Conservation (phyloP, 2,797 vertebrate species). For the Chaetophractus vellerosus region DNA sequence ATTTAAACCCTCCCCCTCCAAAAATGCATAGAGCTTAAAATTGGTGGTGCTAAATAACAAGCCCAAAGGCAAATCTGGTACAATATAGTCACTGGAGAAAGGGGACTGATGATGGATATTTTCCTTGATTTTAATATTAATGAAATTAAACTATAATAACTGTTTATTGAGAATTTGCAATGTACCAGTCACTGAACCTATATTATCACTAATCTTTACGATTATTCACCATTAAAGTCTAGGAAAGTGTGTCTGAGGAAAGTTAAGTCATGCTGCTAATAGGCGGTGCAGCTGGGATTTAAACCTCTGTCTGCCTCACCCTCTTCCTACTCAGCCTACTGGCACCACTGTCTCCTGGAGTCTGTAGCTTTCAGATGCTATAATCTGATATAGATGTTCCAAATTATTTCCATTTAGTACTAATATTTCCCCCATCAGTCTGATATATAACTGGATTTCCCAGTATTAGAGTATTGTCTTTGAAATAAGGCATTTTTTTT, state of each 20-base stretch:
- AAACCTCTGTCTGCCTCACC: neutral
- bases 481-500: neutral
- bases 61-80: neutral
- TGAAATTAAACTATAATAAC: too few relatives aligned
- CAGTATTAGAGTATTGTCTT: neutral
- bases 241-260: neutral
- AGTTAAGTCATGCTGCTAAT: neutral
- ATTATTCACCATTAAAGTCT: neutral
- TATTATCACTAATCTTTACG: neutral
- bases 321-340: too few relatives aligned
- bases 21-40: neutral
- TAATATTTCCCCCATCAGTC: neutral
- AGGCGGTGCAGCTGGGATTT: neutral
- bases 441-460: neutral
- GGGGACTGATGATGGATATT: neutral
- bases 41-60: neutral
- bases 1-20: neutral
- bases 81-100: neutral
- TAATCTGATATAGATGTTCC: neutral
- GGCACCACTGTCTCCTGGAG: neutral
- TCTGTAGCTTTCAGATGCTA: neutral
- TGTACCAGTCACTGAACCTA: neutral
- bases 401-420: neutral
- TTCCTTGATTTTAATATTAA: neutral
- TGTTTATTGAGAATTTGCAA: constrained; percentile 31